Base-by-base conservation (phyloP, 2,888 invertebrate genomes). In the Caenorhabditis japonica region DNA sequence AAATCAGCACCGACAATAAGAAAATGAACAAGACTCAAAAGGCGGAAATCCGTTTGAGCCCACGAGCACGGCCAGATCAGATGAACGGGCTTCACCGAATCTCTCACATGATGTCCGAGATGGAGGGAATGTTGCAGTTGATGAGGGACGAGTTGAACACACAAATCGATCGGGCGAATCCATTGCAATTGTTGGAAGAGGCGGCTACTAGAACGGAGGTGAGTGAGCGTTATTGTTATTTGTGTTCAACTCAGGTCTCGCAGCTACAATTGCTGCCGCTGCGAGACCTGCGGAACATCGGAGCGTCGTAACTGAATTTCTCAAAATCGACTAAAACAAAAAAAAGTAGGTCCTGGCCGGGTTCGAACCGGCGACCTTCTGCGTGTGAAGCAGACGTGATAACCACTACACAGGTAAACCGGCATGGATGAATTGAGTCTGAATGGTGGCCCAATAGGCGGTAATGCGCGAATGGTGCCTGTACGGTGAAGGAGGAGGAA, bases 311-410 rank as follows among this genome's bases (percentile, higher is more conserved):
- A n/a, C n/a, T n/a, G n/a, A n/a, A n/a, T n/a, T n/a, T n/a, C n/a
- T n/a, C n/a, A 13, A 2, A 39, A 17, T n/a, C 13, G 19, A 12
- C 23, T 13, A 7, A 27, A 53, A 27, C 39, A 33, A 12, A 12
- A 55, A 68, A 68, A 66, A 30, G 30, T 56, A 61, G 62, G 59
- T 74, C 76, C 68, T 75, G 72, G 77, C 80, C 78, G 81, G 81
- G 80, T 53, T 81, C 78, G 79, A 81, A 81, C 82, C 81, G 78
- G 80, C 79, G 82, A 79, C 83, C 83, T 82, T 83, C 83, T 82
- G 83, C 81, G 82, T 82, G 83, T 82, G 76, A 83, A 81, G 83
- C 80, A 82, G 82, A 83, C 77, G 77, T 78, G 79, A 78, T 80
- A 79, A 80, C 79, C 77, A 78, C 77, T 77, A 80, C 81, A 78